Evolutionary conservation across 2,113 vertebrate species (phyloP).

Genomic region (Megatriorchis doriae): DNA sequence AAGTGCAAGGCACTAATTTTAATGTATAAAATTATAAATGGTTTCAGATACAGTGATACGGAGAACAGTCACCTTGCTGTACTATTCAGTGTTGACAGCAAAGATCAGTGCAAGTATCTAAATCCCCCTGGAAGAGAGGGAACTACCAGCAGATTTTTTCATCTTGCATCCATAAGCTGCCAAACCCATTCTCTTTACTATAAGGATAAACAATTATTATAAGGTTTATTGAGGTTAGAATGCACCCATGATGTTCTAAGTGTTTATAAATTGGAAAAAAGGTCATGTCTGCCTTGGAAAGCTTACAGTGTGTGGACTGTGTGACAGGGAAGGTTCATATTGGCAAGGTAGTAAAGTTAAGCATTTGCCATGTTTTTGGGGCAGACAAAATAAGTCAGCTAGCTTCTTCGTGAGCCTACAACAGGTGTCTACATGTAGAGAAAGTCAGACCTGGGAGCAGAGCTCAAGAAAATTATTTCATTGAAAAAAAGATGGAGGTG

Average conservation of each 20-base stretch:
- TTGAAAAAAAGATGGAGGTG: neutral
- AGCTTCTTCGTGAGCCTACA: neutral
- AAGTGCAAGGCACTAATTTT: neutral
- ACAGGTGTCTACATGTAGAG: neutral
- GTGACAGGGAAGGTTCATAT: neutral
- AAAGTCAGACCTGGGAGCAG: neutral
- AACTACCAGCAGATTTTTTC: neutral
- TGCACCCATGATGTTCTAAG: neutral
- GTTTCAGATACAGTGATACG: neutral
- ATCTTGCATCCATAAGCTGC: neutral
- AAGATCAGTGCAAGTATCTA: neutral
- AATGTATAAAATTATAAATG: neutral
- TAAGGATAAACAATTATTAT: neutral
- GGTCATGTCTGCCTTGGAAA: neutral
- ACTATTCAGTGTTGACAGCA: neutral
- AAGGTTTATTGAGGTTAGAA: neutral
- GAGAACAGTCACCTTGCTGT: neutral
- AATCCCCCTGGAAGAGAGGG: neutral
- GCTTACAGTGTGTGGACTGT: neutral
- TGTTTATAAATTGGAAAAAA: neutral
- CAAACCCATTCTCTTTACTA: neutral
- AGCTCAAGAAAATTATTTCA: neutral
- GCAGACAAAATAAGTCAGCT: neutral
- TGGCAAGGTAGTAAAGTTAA: neutral
- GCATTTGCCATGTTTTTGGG: neutral